Conservation (phyloP, 2,797 vertebrate genomes). For the Gymnopithys bicolor region DNA sequence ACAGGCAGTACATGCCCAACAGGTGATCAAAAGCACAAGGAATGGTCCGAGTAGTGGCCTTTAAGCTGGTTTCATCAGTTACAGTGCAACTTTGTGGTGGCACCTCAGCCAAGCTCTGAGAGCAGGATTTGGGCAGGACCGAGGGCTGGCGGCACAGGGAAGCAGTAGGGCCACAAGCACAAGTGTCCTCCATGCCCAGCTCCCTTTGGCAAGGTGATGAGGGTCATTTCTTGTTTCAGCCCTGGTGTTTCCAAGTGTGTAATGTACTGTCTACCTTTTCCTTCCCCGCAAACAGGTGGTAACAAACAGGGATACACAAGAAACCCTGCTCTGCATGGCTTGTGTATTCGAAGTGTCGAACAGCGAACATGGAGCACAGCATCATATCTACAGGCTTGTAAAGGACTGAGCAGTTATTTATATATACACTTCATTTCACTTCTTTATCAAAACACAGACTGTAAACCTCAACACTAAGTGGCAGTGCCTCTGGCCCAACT, state of each 20-base stretch:
- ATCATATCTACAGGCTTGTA: constrained; percentile 99
- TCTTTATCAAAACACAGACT: constrained; percentile 86
- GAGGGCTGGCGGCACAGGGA: rapidly evolving
- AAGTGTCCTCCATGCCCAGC: neutral
- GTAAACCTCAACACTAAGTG: constrained; percentile 91
- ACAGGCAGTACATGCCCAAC: neutral
- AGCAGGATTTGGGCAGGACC: rapidly evolving
- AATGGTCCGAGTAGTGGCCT: neutral
- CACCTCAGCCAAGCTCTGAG: neutral
- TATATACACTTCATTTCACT: constrained; percentile 77
- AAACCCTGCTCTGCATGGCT: constrained; percentile 98
- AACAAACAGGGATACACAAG: constrained; percentile 98
- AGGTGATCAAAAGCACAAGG: neutral
- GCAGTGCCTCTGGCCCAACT: constrained; percentile 92
- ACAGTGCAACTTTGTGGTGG: no score
- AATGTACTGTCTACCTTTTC: neutral
- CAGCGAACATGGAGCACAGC: constrained; percentile 98
- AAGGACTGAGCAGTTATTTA: constrained; percentile 93
- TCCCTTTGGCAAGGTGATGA: neutral
- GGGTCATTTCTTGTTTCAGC: neutral
- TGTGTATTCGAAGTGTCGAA: constrained; percentile 99
- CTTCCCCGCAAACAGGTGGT: constrained; percentile 85
- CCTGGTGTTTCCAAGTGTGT: neutral
- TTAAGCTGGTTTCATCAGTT: neutral
- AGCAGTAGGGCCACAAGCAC: neutral